These are phyloP conservation scores for Diplolepis rosae DNA, from an alignment of 2,888 invertebrate genomes.

Conservation along the genomic window DNA sequence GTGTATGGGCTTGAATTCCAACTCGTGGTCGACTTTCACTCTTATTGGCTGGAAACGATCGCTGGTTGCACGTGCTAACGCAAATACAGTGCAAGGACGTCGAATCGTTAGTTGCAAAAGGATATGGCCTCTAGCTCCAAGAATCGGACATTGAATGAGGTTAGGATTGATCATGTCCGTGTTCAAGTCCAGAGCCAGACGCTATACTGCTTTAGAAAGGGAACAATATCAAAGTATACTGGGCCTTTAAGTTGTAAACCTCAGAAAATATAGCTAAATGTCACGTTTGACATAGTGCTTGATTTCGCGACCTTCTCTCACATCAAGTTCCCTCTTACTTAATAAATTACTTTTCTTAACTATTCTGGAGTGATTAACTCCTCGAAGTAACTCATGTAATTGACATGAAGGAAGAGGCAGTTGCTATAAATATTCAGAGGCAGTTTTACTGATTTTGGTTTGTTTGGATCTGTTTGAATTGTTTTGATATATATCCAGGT, in stretches of 20 bases:
- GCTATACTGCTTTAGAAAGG: conserved; percentile 10
- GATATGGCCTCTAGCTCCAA: conserved; percentile 34
- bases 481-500: too few relatives aligned
- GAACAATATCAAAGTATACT: background rate
- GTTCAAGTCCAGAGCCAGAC: conserved; percentile 6
- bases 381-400: background rate
- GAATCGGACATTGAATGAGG: conserved; percentile 3
- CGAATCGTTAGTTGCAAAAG: conserved; percentile 49
- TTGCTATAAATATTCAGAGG: conserved; percentile 19
- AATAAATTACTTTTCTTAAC: conserved; percentile 13
- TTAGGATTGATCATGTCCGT: conserved; percentile 5
- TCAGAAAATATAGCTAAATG: background rate
- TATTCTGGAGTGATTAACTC: conserved; percentile 12
- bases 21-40: conserved; percentile 65
- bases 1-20: conserved; percentile 59
- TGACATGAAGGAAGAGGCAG: conserved; percentile 18
- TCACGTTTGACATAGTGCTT: background rate
- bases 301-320: conserved; percentile 1
- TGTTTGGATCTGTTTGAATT: background rate
- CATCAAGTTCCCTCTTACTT: conserved; percentile 20
- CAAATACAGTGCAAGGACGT: conserved; percentile 57
- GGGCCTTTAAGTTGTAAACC: background rate
- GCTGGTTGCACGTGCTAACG: conserved; percentile 51
- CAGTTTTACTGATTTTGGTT: background rate
- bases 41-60: conserved; percentile 56